These are phyloP conservation scores for Lagodon rhomboides DNA, from an alignment of 2,797 vertebrate species.

Conservation along the genomic window DNA sequence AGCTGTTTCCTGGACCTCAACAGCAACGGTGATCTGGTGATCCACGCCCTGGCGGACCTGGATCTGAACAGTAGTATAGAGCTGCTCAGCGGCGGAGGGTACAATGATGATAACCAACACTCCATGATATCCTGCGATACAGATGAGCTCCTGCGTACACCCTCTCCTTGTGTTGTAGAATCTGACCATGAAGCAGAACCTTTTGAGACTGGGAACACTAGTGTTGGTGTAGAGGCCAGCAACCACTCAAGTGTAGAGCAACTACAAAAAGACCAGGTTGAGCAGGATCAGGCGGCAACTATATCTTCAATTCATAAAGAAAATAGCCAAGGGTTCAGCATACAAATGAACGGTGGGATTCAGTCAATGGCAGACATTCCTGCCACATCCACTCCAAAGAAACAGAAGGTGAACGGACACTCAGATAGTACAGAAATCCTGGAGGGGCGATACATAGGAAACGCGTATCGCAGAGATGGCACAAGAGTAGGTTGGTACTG, in stretches of 20 bases:
- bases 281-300: constrained; percentile 55
- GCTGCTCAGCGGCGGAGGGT: constrained; percentile 27
- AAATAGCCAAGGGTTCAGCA: constrained; percentile 46
- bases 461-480: constrained; percentile 92
- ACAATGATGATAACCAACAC: constrained; percentile 32
- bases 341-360: constrained; percentile 30
- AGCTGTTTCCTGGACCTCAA: constrained; percentile 84
- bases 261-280: neutral
- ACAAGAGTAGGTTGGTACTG: constrained; percentile 86
- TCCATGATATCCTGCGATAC: constrained; percentile 73
- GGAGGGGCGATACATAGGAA: constrained; percentile 88
- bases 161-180: constrained; percentile 61
- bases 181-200: constrained; percentile 62
- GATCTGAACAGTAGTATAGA: constrained; percentile 72
- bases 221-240: constrained; percentile 16
- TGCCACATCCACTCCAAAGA: constrained; percentile 92
- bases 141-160: constrained; percentile 70
- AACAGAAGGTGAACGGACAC: constrained; percentile 51
- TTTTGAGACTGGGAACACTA: neutral
- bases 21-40: constrained; percentile 81
- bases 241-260: neutral
- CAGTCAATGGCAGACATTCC: constrained; percentile 67
- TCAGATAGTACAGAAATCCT: constrained; percentile 71
- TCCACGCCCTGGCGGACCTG: constrained; percentile 78
- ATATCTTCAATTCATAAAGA: constrained; percentile 68